Base-by-base conservation (phyloP, 2,888 invertebrate species). In the Galerucella nymphaeae region DNA sequence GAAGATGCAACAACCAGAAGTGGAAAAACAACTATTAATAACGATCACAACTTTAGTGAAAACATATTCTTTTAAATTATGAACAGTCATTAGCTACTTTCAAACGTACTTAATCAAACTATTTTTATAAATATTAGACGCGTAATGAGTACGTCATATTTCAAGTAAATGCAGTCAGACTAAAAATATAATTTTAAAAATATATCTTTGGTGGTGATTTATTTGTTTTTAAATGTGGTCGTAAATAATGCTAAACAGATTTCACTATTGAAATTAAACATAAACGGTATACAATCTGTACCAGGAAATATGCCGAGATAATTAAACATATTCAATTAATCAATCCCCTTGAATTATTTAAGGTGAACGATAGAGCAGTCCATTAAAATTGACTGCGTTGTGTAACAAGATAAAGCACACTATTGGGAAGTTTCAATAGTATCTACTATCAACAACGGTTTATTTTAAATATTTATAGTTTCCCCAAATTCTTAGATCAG, bases 71-170 rank as follows among this genome's bases (percentile, higher is more conserved):
- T 23, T n/a, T 18, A 66, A 66, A 66, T 57, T 69, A 69, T 62
- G 23, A 42, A 20, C 50, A 20, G 38, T 62, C 68, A 62, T 69
- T 69, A 69, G 68, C 53, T 61, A 62, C 30, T 69, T 62, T 62
- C 62, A 62, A 69, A 69, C 48, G 61, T 50, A 48, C 41, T 68
- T 61, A 68, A 68, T 68, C 68, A 68, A 69, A 69, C 68, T 69
- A 69, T 69, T 69, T 69, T 69, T 69, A 62, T 62, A 61, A 69
- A 69, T 69, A 69, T 69, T 69, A 50, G 41, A 61, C 18, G 13
- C 50, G n/a, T 69, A 69, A 69, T 69, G 68, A 62, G 62, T 53
- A 18, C 62, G 23, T 69, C 55, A 62, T 62, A 61, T 62, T 59
- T 67, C 59, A 59, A n/a, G 67, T 59, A n/a, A 55, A 18, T 55